phyloP scores from a whole-genome alignment of 2,797 vertebrate genomes.

The Lophotriccus pileatus region DNA sequence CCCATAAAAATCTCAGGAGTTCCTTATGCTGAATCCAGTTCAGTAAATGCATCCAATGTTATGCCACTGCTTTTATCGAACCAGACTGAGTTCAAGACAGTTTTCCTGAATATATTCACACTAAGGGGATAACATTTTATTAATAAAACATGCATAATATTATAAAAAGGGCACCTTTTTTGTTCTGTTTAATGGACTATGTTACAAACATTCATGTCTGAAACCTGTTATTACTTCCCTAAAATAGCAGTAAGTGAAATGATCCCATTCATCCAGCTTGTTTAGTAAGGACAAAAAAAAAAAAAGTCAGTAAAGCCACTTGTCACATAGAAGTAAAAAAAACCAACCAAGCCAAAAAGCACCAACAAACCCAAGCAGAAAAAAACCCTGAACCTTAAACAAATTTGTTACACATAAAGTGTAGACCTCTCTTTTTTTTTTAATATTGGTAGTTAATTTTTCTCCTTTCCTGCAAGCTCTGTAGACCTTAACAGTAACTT shows the following conservation, averaged over 20 bases:
- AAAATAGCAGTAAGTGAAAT: background rate
- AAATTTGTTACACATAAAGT: background rate
- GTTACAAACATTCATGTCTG: background rate
- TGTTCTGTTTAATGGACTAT: background rate
- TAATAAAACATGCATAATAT: background rate
- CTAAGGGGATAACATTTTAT: background rate
- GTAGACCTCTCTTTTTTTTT: background rate
- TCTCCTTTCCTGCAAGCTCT: background rate
- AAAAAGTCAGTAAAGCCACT: background rate
- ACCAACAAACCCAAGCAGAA: background rate
- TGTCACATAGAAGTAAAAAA: rapidly evolving
- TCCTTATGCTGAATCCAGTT: background rate
- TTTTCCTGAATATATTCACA: background rate
- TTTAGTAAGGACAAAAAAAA: background rate
- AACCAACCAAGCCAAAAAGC: rapidly evolving
- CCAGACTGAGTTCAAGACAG: background rate
- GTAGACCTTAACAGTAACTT: background rate
- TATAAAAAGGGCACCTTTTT: background rate
- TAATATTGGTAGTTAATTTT: background rate
- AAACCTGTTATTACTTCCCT: background rate
- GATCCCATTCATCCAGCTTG: background rate
- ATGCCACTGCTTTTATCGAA: background rate
- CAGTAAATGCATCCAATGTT: background rate
- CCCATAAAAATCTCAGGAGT: background rate
- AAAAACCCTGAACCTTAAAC: background rate